Percentiles rank a stretch among this genome's conserved stretches.
Evolutionary conservation across 1,140 invertebrate species (phyloP).

Genomic region (Sycophaga agraensis): DNA sequence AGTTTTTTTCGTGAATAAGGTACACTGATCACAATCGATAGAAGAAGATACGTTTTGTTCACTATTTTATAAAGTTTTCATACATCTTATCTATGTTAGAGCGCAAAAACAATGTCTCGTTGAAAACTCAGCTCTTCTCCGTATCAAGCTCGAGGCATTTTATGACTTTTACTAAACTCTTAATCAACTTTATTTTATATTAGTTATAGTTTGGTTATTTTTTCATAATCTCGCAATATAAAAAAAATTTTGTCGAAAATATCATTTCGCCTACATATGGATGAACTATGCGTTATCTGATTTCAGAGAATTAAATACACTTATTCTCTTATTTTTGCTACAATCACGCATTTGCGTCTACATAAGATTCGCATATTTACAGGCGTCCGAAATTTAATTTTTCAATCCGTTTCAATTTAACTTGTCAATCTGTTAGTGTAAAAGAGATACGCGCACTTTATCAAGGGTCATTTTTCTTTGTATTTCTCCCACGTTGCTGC

Average conservation of each 20-base stretch:
- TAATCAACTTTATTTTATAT: conserved; percentile 16
- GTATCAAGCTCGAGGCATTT: too few species aligned
- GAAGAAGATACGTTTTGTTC: conserved; percentile 21
- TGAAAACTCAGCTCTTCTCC: conserved; percentile 30
- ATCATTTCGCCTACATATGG: background rate
- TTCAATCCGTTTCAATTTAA: too few species aligned
- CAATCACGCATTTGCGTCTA: background rate
- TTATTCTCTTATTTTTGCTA: background rate
- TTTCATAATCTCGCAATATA: conserved; percentile 17
- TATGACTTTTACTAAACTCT: too few species aligned
- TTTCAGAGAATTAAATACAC: background rate
- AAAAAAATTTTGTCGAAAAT: conserved; percentile 12
- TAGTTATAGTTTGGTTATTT: conserved; percentile 8
- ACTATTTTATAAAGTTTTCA: conserved; percentile 6
- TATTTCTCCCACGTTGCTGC: background rate
- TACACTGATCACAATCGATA: conserved; percentile 44
- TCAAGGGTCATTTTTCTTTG: background rate
- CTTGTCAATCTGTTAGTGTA: too few species aligned
- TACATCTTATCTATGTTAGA: background rate
- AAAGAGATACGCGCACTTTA: background rate
- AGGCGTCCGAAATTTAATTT: conserved; percentile 12
- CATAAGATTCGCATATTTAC: conserved; percentile 7
- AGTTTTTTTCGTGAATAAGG: conserved; percentile 23
- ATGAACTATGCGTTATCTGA: background rate
- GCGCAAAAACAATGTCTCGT: conserved; percentile 15